Conservation (phyloP, 2,797 vertebrate species). For the Leontopithecus rosalia region DNA sequence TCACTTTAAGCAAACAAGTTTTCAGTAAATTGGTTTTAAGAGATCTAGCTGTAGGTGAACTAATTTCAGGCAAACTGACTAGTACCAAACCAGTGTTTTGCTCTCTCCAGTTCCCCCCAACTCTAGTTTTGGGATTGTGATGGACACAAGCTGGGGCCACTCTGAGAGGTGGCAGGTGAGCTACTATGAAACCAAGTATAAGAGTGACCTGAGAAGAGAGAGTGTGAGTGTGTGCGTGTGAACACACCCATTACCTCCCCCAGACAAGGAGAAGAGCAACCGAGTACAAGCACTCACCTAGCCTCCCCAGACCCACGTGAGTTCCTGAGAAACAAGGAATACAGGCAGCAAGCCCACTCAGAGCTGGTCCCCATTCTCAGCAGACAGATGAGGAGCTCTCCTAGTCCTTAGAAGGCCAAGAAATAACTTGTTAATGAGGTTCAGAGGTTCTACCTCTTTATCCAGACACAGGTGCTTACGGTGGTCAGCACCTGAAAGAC, state of each 20-base stretch:
- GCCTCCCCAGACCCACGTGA: slow-evolving; percentile 3
- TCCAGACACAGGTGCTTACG: not conserved
- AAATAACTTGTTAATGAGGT: not conserved
- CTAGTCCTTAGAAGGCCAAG: slow-evolving; percentile 15
- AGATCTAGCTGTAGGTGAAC: slow-evolving; percentile 23
- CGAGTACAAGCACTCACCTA: not conserved
- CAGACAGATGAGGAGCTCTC: not conserved
- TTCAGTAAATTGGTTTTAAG: slow-evolving; percentile 34
- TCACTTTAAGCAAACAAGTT: slow-evolving; percentile 26
- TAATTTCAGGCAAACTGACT: slow-evolving; percentile 27
- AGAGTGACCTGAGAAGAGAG: slow-evolving; percentile 48
- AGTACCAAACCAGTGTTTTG: slow-evolving; percentile 4
- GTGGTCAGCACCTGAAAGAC: not conserved
- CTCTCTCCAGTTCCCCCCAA: not conserved
- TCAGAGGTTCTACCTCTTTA: not conserved
- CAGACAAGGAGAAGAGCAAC: slow-evolving; percentile 14
- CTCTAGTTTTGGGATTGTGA: not conserved
- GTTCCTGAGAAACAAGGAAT: slow-evolving; percentile 73
- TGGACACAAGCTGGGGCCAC: not conserved
- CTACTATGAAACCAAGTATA: not conserved
- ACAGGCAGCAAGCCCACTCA: not conserved
- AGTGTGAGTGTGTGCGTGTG: not conserved
- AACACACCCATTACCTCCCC: not conserved
- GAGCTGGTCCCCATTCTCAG: not conserved
- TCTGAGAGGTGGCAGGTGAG: not conserved